Percentiles rank a stretch among this genome's conserved stretches.
Conservation (phyloP, 2,888 invertebrate genomes). For the Pedicia rivosa region DNA sequence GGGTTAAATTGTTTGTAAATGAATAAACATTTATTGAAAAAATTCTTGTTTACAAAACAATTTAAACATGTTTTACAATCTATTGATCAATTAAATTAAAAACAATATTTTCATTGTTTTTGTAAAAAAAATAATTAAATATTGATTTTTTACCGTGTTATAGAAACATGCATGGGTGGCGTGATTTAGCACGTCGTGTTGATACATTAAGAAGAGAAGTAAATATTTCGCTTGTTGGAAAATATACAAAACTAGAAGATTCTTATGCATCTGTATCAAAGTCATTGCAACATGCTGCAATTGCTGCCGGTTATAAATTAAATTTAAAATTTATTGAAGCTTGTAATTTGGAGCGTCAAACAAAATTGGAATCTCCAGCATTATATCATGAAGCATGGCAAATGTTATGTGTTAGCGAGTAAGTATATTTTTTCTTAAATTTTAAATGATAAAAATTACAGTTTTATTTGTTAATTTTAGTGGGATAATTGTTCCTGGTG, state of each 20-base stretch:
- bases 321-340: slow-evolving; percentile 85
- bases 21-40: no score
- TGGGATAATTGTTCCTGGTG: slow-evolving; percentile 92
- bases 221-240: slow-evolving; percentile 84
- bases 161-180: slow-evolving; percentile 79
- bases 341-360: slow-evolving; percentile 64
- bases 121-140: slow-evolving; percentile 1
- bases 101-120: not conserved
- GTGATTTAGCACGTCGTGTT: slow-evolving; percentile 68
- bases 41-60: no score
- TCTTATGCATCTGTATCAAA: slow-evolving; percentile 94
- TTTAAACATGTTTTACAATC: no score
- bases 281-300: slow-evolving; percentile 84
- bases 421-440: slow-evolving; percentile 18
- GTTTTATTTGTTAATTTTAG: slow-evolving; percentile 15
- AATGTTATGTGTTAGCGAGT: slow-evolving; percentile 64
- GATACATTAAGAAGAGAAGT: slow-evolving; percentile 74
- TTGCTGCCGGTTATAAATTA: slow-evolving; percentile 69
- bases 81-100: no score
- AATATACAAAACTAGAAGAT: slow-evolving; percentile 91
- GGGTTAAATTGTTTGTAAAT: no score
- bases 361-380: slow-evolving; percentile 57
- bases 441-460: slow-evolving; percentile 4
- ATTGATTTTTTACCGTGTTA: slow-evolving; percentile 14
- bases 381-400: slow-evolving; percentile 90